Evolutionary conservation across 2,113 vertebrate genomes (phyloP).

Genomic region (Nymphicus hollandicus): DNA sequence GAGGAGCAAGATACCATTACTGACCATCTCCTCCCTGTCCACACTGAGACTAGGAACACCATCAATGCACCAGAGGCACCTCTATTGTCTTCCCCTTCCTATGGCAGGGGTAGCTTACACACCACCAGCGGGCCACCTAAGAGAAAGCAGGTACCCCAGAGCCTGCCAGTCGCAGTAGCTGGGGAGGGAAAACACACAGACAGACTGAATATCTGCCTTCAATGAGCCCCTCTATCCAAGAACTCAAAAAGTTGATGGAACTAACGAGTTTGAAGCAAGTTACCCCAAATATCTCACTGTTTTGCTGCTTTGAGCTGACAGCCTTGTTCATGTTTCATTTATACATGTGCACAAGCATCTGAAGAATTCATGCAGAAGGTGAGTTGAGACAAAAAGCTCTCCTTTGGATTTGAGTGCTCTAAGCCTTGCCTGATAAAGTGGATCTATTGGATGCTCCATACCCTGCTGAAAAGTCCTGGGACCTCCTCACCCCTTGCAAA

Average conservation of each 20-base stretch:
- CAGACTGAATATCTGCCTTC: neutral
- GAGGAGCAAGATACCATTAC: neutral
- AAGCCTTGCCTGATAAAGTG: neutral
- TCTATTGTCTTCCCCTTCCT: neutral
- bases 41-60: neutral
- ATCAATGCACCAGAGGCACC: neutral
- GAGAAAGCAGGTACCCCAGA: neutral
- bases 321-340: neutral
- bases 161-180: neutral
- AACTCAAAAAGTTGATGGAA: neutral
- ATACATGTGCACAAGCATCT: fast-evolving
- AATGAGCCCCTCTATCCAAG: fast-evolving
- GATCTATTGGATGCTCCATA: neutral
- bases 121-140: neutral
- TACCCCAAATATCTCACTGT: neutral
- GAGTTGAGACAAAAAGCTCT: neutral
- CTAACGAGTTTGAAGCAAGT: neutral
- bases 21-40: neutral
- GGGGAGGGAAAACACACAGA: fast-evolving
- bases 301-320: neutral
- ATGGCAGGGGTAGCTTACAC: neutral
- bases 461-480: neutral
- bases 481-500: neutral
- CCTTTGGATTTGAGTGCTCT: neutral
- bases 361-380: neutral